These are phyloP conservation scores for Melitaea cinxia DNA, from an alignment of 1,140 invertebrate species.

Conservation along the genomic window DNA sequence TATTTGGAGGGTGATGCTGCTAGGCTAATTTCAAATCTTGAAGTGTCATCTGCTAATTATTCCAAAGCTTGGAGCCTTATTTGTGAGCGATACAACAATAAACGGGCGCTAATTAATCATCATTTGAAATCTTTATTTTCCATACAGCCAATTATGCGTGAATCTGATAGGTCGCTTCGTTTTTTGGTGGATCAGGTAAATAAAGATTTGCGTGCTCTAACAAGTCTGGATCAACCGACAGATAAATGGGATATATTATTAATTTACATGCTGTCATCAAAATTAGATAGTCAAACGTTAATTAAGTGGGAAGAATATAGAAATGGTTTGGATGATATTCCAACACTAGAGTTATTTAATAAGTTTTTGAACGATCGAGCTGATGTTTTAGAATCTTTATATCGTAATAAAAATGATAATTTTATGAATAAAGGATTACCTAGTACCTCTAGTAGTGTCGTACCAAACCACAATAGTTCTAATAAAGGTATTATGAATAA, in stretches of 20 bases:
- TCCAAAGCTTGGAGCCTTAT: slow-evolving; percentile 36
- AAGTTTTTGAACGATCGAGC: slow-evolving; percentile 42
- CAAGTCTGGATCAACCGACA: slow-evolving; percentile 37
- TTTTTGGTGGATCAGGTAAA: slow-evolving; percentile 41
- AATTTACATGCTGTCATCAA: slow-evolving; percentile 39
- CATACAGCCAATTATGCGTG: slow-evolving; percentile 33
- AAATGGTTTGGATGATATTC: neutral
- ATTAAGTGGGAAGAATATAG: neutral
- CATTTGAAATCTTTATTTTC: slow-evolving; percentile 41
- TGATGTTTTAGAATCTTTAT: slow-evolving; percentile 38
- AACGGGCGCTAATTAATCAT: slow-evolving; percentile 35
- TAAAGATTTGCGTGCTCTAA: slow-evolving; percentile 40
- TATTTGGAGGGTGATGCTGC: slow-evolving; percentile 43
- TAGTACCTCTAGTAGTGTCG: slow-evolving; percentile 9
- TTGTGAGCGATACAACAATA: slow-evolving; percentile 40
- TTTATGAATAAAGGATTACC: too few relatives aligned
- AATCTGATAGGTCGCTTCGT: slow-evolving; percentile 37
- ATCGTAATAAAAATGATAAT: slow-evolving; percentile 16
- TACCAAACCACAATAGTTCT: too few relatives aligned
- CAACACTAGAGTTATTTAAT: slow-evolving; percentile 35
- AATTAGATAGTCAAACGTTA: slow-evolving; percentile 34
- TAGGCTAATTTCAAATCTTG: slow-evolving; percentile 40
- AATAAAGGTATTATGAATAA: slow-evolving; percentile 9
- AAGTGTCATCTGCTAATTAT: slow-evolving; percentile 43
- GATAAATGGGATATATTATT: slow-evolving; percentile 39